A percentile compares a stretch with the other conserved stretches of the same genome.
Evolutionary conservation across 2,888 invertebrate species (phyloP).

Genomic region (Rhaphigaster nebulosa): DNA sequence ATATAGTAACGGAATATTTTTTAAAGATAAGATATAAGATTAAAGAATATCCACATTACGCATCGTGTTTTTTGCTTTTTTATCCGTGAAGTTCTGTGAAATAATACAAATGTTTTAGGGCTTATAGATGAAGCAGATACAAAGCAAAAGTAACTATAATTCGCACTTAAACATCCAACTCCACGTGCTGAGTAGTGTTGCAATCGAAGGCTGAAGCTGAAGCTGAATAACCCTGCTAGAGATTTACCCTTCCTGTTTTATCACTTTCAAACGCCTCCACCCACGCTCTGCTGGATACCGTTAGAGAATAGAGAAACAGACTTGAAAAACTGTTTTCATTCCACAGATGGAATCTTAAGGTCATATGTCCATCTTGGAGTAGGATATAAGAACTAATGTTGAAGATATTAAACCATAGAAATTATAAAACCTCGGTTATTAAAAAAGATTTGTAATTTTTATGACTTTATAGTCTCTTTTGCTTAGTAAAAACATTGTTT

Average conservation of each 20-base stretch:
- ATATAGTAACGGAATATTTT: too few species aligned
- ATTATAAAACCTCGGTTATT: too few species aligned
- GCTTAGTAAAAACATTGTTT: too few species aligned
- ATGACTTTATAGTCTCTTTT: too few species aligned
- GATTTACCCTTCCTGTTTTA: not conserved
- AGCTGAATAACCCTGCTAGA: not conserved
- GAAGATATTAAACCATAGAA: too few species aligned
- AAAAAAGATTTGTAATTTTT: too few species aligned
- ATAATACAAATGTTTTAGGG: too few species aligned
- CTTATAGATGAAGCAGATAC: too few species aligned
- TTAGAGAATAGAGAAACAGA: not conserved
- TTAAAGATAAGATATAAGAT: too few species aligned
- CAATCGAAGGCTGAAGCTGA: not conserved
- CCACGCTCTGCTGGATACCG: not conserved
- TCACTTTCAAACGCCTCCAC: not conserved
- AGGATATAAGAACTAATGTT: not conserved
- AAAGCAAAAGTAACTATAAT: not conserved
- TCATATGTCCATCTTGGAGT: not conserved
- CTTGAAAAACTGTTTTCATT: not conserved
- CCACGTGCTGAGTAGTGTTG: not conserved
- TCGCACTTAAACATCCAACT: not conserved
- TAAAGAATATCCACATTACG: too few species aligned
- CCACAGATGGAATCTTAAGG: not conserved
- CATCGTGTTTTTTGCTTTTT: too few species aligned
- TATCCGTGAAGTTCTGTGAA: too few species aligned